Conservation (phyloP, 2,797 vertebrate species). For the Cetoscarus ocellatus region DNA sequence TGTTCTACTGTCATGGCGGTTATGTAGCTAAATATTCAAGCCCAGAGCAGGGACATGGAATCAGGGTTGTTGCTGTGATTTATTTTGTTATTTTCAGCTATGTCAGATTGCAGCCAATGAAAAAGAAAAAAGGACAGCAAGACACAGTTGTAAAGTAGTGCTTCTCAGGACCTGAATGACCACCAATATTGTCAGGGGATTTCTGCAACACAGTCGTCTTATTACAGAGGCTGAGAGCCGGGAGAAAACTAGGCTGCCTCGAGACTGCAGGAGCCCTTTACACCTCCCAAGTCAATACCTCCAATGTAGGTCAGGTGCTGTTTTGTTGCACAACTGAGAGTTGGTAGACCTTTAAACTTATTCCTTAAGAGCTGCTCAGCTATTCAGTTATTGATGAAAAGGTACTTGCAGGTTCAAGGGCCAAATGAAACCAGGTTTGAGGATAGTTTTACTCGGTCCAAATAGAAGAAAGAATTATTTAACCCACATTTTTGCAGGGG, state of each 20-base stretch:
- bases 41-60: conserved; percentile 23
- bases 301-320: neutral
- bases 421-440: neutral
- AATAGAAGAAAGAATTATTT: conserved; percentile 7
- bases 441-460: neutral
- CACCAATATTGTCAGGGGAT: conserved; percentile 15
- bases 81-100: conserved; percentile 17
- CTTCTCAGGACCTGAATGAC: conserved; percentile 5
- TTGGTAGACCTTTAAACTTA: neutral
- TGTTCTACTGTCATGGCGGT: conserved; percentile 27
- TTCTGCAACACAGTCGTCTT: conserved; percentile 7
- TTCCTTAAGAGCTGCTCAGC: neutral
- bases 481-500: neutral
- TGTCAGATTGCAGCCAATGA: conserved; percentile 11
- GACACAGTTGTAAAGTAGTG: conserved; percentile 1
- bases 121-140: conserved; percentile 4
- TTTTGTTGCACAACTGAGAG: neutral
- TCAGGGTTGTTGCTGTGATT: conserved; percentile 17
- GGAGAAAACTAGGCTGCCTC: neutral
- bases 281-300: conserved; percentile 1
- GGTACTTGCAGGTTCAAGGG: neutral
- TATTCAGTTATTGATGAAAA: conserved; percentile 3
- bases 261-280: neutral
- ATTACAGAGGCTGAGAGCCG: neutral
- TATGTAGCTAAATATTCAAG: conserved; percentile 39